Evolutionary conservation across 2,888 invertebrate genomes (phyloP), one percentile per base, ranked within the genome.

Genomic region (Platypus cylindrus): DNA sequence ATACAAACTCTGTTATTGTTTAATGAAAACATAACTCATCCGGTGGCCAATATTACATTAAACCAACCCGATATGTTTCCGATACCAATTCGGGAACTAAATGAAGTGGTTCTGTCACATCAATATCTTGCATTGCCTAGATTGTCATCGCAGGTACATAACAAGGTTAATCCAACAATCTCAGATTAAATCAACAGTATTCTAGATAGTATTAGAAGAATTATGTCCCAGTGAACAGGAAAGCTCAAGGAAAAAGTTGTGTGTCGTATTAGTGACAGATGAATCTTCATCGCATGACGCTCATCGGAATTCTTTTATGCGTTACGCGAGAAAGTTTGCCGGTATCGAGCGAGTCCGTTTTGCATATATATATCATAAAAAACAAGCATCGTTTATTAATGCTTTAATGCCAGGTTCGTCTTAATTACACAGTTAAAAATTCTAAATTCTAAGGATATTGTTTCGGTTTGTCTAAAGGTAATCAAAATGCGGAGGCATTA

Each of bases 191-290:
- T n/a, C n/a, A n/a, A n/a, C n/a, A n/a, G n/a, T n/a, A 15, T 52
- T 55, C 3, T 56, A 77, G 75, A 69, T 67, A 34, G 66, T 81
- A 45, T 65, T 90, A 49, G 86, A 89, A 54, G 73, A 78, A 5
- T 70, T 94, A 34, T 95, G 94, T 54, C 94, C 94, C 1, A 78
- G 83, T 37, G 87, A 87, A 58, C 81, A 85, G 75, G 75, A 84
- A 46, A 75, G 78, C 36, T 76, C 75, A 1, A 67, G 78, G 14
- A 80, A 81, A 50, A 71, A 75, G 20, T 62, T 84, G 41, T 77
- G 91, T 64, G 74, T 86, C 34, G 74, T 93, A 53, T 67, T 91
- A 48, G 75, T 93, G 47, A 82, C 82, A 33, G 68, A 73, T 49
- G 72, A 74, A 38, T 70, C 65, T 0, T 59, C 58, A 15, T 56